phyloP scores from a whole-genome alignment of 2,888 invertebrate genomes.

The Drosophila neotestacea region DNA sequence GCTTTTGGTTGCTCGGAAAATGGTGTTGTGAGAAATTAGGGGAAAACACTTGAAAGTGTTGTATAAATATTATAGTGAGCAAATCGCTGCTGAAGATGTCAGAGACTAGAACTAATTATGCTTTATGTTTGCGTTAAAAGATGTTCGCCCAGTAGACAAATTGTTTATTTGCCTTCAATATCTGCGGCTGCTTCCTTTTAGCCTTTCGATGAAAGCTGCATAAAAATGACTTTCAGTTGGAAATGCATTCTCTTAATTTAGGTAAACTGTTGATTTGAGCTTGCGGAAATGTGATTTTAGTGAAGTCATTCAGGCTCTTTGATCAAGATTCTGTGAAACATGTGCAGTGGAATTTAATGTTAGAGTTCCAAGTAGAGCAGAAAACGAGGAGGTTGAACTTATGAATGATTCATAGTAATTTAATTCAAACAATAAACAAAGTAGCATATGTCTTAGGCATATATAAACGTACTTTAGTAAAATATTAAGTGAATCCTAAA shows the following conservation, averaged over 20 bases:
- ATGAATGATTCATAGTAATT: too few species aligned
- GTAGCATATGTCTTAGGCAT: too few species aligned
- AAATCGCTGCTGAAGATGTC: slow-evolving; percentile 42
- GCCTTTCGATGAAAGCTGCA: slow-evolving; percentile 36
- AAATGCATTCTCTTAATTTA: slow-evolving; percentile 27
- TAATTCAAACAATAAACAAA: too few species aligned
- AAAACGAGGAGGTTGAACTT: too few species aligned
- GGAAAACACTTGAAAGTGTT: slow-evolving; percentile 65
- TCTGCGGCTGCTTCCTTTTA: slow-evolving; percentile 29
- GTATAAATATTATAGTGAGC: slow-evolving; percentile 64
- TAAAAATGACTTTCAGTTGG: slow-evolving; percentile 25
- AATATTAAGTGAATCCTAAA: too few species aligned
- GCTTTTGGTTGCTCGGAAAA: slow-evolving; percentile 52
- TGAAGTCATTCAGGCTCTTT: slow-evolving; percentile 32
- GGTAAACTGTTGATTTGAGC: slow-evolving; percentile 29
- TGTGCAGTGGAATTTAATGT: slow-evolving; percentile 1
- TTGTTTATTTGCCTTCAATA: slow-evolving; percentile 55
- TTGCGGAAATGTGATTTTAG: slow-evolving; percentile 33
- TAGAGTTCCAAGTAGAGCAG: neutral
- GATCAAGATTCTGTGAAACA: slow-evolving; percentile 30
- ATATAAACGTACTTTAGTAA: too few species aligned
- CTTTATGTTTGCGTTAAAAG: slow-evolving; percentile 60
- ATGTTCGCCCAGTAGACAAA: slow-evolving; percentile 38
- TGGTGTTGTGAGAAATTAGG: slow-evolving; percentile 45
- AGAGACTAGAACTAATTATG: slow-evolving; percentile 58